Percentiles rank a stretch among this genome's conserved stretches.
Conservation (phyloP, 2,888 invertebrate genomes). For the Morinoia aosen region DNA sequence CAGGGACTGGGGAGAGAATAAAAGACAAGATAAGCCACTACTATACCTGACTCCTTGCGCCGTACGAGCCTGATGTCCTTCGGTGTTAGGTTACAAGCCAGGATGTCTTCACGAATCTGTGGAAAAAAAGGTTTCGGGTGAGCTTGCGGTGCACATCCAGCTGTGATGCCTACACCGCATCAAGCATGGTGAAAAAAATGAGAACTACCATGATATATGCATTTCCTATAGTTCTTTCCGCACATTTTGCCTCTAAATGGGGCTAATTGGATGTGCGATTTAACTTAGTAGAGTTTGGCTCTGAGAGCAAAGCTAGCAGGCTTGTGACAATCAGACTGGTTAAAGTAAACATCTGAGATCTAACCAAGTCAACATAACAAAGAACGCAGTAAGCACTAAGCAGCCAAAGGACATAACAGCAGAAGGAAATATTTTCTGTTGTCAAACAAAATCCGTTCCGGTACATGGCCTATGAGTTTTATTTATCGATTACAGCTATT, state of each 20-base stretch:
- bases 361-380: not conserved
- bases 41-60: conserved; percentile 85
- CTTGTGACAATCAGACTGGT: not conserved
- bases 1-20: not conserved
- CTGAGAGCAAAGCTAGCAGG: not conserved
- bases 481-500: not conserved
- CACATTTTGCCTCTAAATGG: too few relatives aligned
- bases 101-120: conserved; percentile 84
- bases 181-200: not conserved
- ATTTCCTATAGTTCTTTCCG: too few relatives aligned
- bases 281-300: too few relatives aligned
- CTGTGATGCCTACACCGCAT: too few relatives aligned
- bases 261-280: not conserved
- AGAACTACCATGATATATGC: too few relatives aligned
- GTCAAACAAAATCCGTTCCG: not conserved
- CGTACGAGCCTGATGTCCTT: conserved; percentile 86
- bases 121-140: conserved; percentile 69
- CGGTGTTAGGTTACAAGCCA: conserved; percentile 81
- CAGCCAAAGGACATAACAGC: not conserved
- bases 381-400: not conserved
- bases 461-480: not conserved
- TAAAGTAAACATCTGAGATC: not conserved
- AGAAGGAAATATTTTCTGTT: not conserved
- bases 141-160: conserved; percentile 61
- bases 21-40: not conserved